phyloP scores from a whole-genome alignment of 2,113 vertebrate genomes.

The Natator depressus region DNA sequence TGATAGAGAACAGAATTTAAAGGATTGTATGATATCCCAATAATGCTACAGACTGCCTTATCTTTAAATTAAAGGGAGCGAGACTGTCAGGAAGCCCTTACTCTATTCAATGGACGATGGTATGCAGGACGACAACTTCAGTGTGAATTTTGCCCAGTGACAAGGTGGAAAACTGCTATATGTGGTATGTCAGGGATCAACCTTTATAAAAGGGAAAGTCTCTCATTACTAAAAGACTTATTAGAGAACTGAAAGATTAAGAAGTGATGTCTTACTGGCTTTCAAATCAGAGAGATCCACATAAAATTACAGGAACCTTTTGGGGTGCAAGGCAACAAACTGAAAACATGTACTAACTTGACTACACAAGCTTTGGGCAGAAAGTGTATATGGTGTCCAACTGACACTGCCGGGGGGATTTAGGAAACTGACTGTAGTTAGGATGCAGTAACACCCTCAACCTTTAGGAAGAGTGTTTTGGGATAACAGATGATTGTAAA shows the following conservation, averaged over 20 bases:
- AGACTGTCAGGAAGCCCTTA: slow-evolving; percentile 90
- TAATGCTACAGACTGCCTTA: background rate
- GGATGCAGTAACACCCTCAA: background rate
- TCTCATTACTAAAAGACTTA: background rate
- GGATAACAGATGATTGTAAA: background rate
- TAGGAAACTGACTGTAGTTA: background rate
- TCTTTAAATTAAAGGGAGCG: slow-evolving; percentile 85
- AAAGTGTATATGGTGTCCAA: background rate
- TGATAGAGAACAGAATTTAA: background rate
- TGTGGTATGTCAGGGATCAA: slow-evolving; percentile 84
- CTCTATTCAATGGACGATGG: slow-evolving; percentile 94
- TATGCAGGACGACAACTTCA: slow-evolving; percentile 96
- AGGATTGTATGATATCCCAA: background rate
- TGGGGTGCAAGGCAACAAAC: background rate
- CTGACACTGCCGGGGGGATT: background rate
- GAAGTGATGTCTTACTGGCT: background rate
- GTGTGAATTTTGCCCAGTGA: slow-evolving; percentile 95
- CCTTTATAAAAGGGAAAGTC: background rate
- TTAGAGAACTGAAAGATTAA: background rate
- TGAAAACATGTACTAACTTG: background rate
- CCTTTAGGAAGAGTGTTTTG: background rate
- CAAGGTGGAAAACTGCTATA: slow-evolving; percentile 97
- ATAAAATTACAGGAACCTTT: background rate
- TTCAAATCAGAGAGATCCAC: background rate
- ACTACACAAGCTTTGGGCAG: background rate